Evolutionary conservation across 2,888 invertebrate species (phyloP), one percentile per base, ranked within the genome.

Genomic region (Heliconius cydno): DNA sequence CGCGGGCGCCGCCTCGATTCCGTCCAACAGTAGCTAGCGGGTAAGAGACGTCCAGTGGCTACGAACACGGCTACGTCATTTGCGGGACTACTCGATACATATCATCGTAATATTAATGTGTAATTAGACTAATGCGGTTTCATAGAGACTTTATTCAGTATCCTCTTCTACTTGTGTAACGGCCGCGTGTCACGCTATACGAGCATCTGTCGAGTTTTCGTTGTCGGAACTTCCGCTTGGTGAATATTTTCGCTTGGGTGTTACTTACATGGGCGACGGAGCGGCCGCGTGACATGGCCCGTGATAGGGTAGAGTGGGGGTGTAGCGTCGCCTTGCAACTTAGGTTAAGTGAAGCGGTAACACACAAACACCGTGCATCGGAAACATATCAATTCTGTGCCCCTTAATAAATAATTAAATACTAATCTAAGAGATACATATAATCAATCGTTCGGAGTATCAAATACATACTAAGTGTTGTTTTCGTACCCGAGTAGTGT

Each of bases 371-470:
- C 96, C 96, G 96, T 96, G 90, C 96, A 96, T 96, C 96, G 96
- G 93, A 96, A 96, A 97, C 97, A 97, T 97, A 97, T 97, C 97
- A 97, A 96, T 96, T 96, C 96, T 96, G 96, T 96, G 96, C 97
- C 97, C 96, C 96, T 96, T 96, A 96, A 96, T 96, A 94, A 94
- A 92, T 94, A 94, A 91, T 92, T 94, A 92, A 94, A 88, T 92
- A 92, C 90, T 94, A 94, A 93, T 91, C 91, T 95, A 94, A 94
- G 94, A 94, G 90, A 94, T 92, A 94, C 93, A 93, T 94, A 94
- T 94, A 92, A 93, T 90, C 92, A 93, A 93, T 92, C 90, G 87
- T 92, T 92, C 88, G 91, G 90, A 94, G 93, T 94, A 94, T 93
- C 91, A 92, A 92, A 94, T 94, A 95, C 91, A 88, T 90, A 90